These are phyloP conservation scores for Selene dorsalis DNA, from an alignment of 2,797 vertebrate genomes.

Conservation along the genomic window DNA sequence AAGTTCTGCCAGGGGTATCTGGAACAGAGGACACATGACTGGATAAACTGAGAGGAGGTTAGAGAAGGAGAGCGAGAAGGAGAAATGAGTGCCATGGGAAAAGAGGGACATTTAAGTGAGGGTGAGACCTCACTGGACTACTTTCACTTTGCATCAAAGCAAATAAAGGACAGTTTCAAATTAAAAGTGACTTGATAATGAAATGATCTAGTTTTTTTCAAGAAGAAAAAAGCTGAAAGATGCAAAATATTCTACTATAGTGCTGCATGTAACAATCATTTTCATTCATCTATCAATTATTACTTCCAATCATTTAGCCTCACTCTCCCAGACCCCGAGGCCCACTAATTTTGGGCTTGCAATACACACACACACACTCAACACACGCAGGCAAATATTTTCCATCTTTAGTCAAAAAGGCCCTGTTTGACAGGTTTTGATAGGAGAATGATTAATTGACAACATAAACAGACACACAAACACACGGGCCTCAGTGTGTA, in stretches of 20 bases:
- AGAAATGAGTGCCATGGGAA: not conserved
- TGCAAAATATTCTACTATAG: too few relatives aligned
- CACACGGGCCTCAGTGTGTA: conserved; percentile 18
- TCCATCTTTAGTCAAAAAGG: conserved; percentile 38
- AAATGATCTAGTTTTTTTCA: too few relatives aligned
- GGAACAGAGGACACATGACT: conserved; percentile 12
- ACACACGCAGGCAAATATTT: conserved; percentile 28
- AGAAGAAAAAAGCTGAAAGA: too few relatives aligned
- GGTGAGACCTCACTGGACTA: too few relatives aligned
- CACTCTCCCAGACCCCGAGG: too few relatives aligned
- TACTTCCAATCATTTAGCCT: too few relatives aligned
- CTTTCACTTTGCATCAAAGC: too few relatives aligned
- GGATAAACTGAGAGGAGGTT: not conserved
- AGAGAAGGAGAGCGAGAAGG: not conserved
- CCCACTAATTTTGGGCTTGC: too few relatives aligned
- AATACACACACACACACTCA: not conserved
- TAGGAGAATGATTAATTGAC: conserved; percentile 26
- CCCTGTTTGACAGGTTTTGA: conserved; percentile 40
- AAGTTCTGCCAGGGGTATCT: conserved; percentile 21
- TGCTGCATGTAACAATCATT: too few relatives aligned
- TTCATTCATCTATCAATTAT: too few relatives aligned
- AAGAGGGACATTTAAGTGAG: not conserved
- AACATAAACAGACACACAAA: conserved; percentile 13
- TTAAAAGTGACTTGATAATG: too few relatives aligned
- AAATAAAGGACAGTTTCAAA: too few relatives aligned